These are phyloP conservation scores for Scatophagus argus DNA, from an alignment of 2,113 vertebrate genomes.

Conservation along the genomic window DNA sequence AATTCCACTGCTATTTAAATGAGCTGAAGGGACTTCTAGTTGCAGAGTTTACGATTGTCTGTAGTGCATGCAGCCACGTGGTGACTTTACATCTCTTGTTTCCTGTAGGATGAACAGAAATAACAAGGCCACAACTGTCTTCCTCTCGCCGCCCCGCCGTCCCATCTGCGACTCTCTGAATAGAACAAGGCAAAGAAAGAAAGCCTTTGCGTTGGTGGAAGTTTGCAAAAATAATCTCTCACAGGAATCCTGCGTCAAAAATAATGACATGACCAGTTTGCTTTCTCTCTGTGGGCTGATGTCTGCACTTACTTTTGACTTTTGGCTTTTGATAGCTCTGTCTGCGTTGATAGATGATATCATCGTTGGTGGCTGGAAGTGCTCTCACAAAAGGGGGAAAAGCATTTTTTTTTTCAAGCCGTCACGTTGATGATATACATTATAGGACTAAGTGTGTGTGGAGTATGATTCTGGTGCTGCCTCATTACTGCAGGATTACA, in stretches of 20 bases:
- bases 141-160: conserved; percentile 55
- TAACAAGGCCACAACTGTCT: conserved; percentile 66
- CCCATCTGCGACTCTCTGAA: conserved; percentile 42
- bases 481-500: conserved; percentile 77
- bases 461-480: conserved; percentile 66
- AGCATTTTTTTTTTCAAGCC: conserved; percentile 10
- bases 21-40: neutral
- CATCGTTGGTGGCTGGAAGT: conserved; percentile 40
- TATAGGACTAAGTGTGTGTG: conserved; percentile 66
- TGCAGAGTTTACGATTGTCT: neutral
- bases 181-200: conserved; percentile 61
- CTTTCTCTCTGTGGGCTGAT: conserved; percentile 51
- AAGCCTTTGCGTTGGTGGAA: conserved; percentile 51
- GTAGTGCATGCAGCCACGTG: neutral
- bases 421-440: conserved; percentile 62
- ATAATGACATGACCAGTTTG: conserved; percentile 28
- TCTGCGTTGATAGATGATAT: conserved; percentile 55
- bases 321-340: conserved; percentile 48
- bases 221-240: conserved; percentile 65
- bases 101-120: conserved; percentile 73
- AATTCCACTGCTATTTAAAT: neutral
- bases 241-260: conserved; percentile 42
- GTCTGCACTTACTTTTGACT: conserved; percentile 62
- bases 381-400: conserved; percentile 23
- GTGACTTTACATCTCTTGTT: conserved; percentile 38